Evolutionary conservation across 2,797 vertebrate genomes (phyloP).

Genomic region (Numenius phaeopus): DNA sequence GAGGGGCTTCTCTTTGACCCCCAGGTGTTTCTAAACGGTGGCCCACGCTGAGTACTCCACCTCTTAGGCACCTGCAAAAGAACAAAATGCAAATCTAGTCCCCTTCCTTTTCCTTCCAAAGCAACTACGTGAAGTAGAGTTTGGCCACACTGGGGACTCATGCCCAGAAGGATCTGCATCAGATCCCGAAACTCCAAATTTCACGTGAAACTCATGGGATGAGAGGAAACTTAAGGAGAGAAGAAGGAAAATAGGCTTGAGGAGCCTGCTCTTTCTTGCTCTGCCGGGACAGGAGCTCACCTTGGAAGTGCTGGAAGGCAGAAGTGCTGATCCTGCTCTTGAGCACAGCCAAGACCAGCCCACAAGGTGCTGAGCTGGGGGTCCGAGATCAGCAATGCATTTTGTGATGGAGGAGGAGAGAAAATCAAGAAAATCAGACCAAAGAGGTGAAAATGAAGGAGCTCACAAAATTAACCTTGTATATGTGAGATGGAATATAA

Average conservation of each 20-base stretch:
- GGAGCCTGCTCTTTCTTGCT: background rate
- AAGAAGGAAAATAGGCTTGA: background rate
- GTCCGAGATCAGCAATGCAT: background rate
- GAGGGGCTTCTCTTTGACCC: fast-evolving
- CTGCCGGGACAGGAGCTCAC: background rate
- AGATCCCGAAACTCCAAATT: background rate
- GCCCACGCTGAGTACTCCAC: background rate
- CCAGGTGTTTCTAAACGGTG: background rate
- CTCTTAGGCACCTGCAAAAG: background rate
- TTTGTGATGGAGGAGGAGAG: background rate
- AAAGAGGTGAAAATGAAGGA: background rate
- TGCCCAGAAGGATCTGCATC: background rate
- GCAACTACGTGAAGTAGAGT: background rate
- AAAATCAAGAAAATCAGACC: background rate
- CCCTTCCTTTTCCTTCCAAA: background rate
- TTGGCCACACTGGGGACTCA: background rate
- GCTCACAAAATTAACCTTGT: background rate
- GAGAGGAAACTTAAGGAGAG: background rate
- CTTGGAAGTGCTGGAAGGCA: background rate
- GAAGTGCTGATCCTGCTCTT: background rate
- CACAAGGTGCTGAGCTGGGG: background rate
- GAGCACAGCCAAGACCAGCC: background rate
- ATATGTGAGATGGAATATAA: background rate
- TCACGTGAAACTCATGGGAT: background rate
- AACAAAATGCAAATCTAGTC: background rate